Base-by-base conservation (phyloP, 2,888 invertebrate species). In the Pandemis heparana region DNA sequence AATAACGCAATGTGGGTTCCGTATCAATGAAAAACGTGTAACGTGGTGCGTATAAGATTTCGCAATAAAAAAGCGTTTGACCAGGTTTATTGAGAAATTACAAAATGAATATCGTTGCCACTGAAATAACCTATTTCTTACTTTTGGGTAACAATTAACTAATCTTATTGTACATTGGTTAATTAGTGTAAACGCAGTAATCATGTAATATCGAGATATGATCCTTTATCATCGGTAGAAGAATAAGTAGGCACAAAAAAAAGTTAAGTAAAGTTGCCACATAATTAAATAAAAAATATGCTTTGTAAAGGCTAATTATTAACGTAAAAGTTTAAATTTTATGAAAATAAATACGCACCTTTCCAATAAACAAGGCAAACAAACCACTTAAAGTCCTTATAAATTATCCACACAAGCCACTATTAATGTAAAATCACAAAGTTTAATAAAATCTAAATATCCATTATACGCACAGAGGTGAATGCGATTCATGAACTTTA, bases 401-500 rank as follows among this genome's bases (percentile, higher is more conserved):
- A 69, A 66, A 70, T 70, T 66, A 76, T 56, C 51, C 74, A 62
- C 76, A 78, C 78, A 75, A 51, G 70, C 75, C 75, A 65, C 71
- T 75, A 46, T 23, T 61, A 74, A 66, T 63, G 32, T 62, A 43
- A 70, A 60, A 73, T 63, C 74, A 70, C 72, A 14, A 72, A 70
- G 74, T 70, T 70, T 64, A 46, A 72, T 75, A 68, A 64, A 69
- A 69, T 71, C 67, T 73, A 73, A 84, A 82, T 81, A 84, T 86
- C 83, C 87, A 83, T 79, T 80, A 85, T 82, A 84, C 84, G 83
- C 85, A 80, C 80, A 79, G 70, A 79, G 75, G 83, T 81, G 83
- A 81, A 75, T 67, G 78, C 78, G 77, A 81, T 78, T 79, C 67
- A 75, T 85, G 84, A 91, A 91, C 89, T 89, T 88, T 87, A 88